A percentile compares a stretch with the other conserved stretches of the same genome.
phyloP scores from a whole-genome alignment of 1,140 invertebrate genomes.

The Anastrepha ludens region DNA sequence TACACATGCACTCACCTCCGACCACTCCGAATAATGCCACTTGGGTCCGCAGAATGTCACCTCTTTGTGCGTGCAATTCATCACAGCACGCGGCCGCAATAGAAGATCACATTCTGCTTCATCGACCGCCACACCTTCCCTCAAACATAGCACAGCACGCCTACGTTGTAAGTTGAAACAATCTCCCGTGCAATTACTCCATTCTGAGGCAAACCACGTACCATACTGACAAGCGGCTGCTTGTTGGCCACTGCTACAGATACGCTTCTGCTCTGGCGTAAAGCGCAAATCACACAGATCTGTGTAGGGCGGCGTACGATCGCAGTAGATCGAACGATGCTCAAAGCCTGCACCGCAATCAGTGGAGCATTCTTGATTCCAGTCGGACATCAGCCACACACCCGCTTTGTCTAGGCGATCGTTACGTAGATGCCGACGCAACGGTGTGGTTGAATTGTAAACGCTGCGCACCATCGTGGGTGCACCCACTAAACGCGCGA shows the following conservation, averaged over 20 bases:
- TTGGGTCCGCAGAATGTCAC: slow-evolving; percentile 75
- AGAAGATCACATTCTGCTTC: slow-evolving; percentile 62
- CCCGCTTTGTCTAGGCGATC: slow-evolving; percentile 57
- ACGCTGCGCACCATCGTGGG: slow-evolving; percentile 52
- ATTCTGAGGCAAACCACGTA: slow-evolving; percentile 81
- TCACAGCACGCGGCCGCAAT: slow-evolving; percentile 55
- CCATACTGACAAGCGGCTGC: slow-evolving; percentile 75
- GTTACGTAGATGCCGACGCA: slow-evolving; percentile 56
- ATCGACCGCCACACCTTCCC: slow-evolving; percentile 68
- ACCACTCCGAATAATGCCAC: slow-evolving; percentile 79
- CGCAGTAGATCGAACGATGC: slow-evolving; percentile 63
- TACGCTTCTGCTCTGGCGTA: slow-evolving; percentile 77
- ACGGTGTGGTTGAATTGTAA: slow-evolving; percentile 10
- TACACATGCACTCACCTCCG: slow-evolving; percentile 69
- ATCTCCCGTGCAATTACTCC: slow-evolving; percentile 76
- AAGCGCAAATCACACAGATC: slow-evolving; percentile 77
- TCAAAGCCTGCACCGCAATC: slow-evolving; percentile 57
- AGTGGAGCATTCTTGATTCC: slow-evolving; percentile 59
- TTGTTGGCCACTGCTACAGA: slow-evolving; percentile 76
- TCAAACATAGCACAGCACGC: slow-evolving; percentile 73
- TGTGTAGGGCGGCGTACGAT: slow-evolving; percentile 67
- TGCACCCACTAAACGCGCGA: slow-evolving; percentile 45
- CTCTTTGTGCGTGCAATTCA: slow-evolving; percentile 72
- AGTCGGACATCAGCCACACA: slow-evolving; percentile 63
- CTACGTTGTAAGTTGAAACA: slow-evolving; percentile 73